Evolutionary conservation across 2,888 invertebrate species (phyloP).

Genomic region (Ornithoptera alexandrae): DNA sequence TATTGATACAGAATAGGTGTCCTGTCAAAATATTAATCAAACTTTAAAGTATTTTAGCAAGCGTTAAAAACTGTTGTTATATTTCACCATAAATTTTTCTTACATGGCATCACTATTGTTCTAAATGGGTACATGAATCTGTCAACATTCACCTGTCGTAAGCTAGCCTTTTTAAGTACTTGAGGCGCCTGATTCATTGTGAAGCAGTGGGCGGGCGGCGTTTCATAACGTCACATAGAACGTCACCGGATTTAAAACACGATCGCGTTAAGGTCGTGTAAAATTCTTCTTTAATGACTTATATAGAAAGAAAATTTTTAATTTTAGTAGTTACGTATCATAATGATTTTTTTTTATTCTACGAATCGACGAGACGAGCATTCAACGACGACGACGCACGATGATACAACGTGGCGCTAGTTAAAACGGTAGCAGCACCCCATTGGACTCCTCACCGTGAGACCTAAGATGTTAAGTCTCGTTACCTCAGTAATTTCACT

Average conservation of each 20-base stretch:
- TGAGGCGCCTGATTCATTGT: conserved; percentile 43
- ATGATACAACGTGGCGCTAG: too few species aligned
- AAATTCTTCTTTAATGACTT: conserved; percentile 37
- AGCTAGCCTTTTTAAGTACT: conserved; percentile 40
- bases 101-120: conserved; percentile 27
- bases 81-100: conserved; percentile 23
- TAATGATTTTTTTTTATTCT: neutral
- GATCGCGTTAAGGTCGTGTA: conserved; percentile 33
- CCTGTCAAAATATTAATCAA: neutral
- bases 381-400: too few species aligned
- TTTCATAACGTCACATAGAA: conserved; percentile 40
- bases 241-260: conserved; percentile 36
- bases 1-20: neutral
- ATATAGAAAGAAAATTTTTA: neutral
- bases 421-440: too few species aligned
- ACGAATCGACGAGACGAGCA: too few species aligned
- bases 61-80: too few species aligned
- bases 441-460: too few species aligned
- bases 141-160: conserved; percentile 37
- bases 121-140: conserved; percentile 30
- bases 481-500: too few species aligned
- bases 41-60: neutral
- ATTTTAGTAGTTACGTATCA: neutral
- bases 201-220: conserved; percentile 38
- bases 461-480: too few species aligned